Evolutionary conservation across 37 sponge, comb jelly and placozoan species (phyloP), one percentile per base, ranked within the genome.

Genomic region (Ephydatia muelleri): DNA sequence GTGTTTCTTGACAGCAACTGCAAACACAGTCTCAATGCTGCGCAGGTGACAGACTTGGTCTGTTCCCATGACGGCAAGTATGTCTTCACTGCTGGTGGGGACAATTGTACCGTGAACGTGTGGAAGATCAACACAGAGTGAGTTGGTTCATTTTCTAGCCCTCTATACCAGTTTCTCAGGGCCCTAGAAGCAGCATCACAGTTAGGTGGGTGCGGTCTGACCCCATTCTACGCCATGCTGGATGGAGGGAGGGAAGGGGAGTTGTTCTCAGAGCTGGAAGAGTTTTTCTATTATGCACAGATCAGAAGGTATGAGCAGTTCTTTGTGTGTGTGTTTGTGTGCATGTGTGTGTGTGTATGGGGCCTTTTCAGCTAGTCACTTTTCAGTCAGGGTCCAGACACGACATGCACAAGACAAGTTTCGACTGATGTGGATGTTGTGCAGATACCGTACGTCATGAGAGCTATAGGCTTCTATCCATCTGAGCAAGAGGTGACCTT

Each of bases 251-350:
- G 93, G 67, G 91, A 91, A 34, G 99, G 99, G 25, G 90, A 83
- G 76, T 94, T 98, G 70, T 96, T 88, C 80, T 38, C 85, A 13
- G 97, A 98, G 71, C 80, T 98, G 85, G 97, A 98, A 76, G 94
- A 98, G 28, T 92, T 89, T 82, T 98, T 98, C 94, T 98, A 96
- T 88, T 98, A 98, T 82, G 93, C 97, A 32, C 99, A 98, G 68
- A 92, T 98, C 70, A 92, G 82, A 64, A 89, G 86, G 92, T 91
- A 13, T 25, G 38, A 47, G 26, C 21, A n/a, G 48, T 70, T 14
- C 69, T 14, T 67, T 23, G n/a, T n/a, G n/a, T n/a, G n/a, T n/a
- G n/a, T n/a, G n/a, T n/a, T 32, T 5, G 57, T 32, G 9, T 32
- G 37, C 25, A 36, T 30, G 29, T 30, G 11, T 33, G 75, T 22